Percentiles rank a stretch among this genome's conserved stretches.
phyloP scores from a whole-genome alignment of 1,140 invertebrate genomes.

The Anadara kagoshimensis region DNA sequence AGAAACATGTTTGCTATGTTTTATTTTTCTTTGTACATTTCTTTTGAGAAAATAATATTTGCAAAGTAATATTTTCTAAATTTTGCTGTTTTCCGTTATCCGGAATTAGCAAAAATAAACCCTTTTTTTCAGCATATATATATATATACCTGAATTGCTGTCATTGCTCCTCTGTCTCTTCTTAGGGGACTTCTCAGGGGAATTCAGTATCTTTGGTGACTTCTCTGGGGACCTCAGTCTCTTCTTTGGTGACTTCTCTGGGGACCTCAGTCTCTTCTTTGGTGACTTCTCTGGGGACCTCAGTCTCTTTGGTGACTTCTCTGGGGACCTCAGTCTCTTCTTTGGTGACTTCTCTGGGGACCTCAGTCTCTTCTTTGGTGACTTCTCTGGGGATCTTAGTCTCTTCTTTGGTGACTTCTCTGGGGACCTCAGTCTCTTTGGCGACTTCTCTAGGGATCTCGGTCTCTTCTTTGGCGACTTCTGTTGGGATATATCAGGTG shows the following conservation, averaged over 20 bases:
- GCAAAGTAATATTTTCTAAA: background rate
- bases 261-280: no score
- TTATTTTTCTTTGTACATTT: constrained; percentile 1
- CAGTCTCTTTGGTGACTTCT: no score
- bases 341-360: constrained; percentile 9
- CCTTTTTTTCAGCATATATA: background rate
- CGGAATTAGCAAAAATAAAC: constrained; percentile 4
- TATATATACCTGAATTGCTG: constrained; percentile 7
- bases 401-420: constrained; percentile 13
- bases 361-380: constrained; percentile 8
- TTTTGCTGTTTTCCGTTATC: constrained; percentile 1
- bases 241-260: no score
- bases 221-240: no score
- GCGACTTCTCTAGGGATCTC: background rate
- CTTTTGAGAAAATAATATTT: no score
- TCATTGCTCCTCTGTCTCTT: constrained; percentile 5
- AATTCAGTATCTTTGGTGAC: no score
- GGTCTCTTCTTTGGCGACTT: constrained; percentile 3
- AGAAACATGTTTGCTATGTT: constrained; percentile 8
- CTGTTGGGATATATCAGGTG: constrained; percentile 1
- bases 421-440: background rate
- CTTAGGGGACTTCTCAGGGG: constrained; percentile 11
- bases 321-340: no score
- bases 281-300: no score
- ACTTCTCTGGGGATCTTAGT: background rate